Evolutionary conservation across 2,797 vertebrate species (phyloP), one percentile per base, ranked within the genome.

Genomic region (Dryobates pubescens): DNA sequence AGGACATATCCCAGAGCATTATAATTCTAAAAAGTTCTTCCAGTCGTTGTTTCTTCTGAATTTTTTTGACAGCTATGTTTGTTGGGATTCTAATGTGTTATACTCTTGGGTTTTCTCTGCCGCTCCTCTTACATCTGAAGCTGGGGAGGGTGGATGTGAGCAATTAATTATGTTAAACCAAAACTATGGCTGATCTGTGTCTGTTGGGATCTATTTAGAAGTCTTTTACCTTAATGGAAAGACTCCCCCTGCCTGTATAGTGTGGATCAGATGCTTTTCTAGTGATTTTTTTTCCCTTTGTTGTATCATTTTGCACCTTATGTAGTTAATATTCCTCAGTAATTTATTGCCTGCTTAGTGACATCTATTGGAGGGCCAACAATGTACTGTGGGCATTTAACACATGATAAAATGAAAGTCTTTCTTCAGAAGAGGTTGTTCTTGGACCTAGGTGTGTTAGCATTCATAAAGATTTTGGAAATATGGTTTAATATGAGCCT

Each of bases 381-480:
- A 82, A 64, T 11, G 6, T n/a, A 26, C 34, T 65, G 3, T 45
- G 91, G 65, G 29, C 36, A 54, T 26, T 73, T 70, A 62, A n/a
- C 9, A 17, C 29, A 13, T 6, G 38, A 47, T 38, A 77, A 90
- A 89, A 79, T 22, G 0, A 19, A 5, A 62, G 10, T 12, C 53
- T 81, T 70, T 38, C 86, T 57, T 54, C 56, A 34, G 51, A 69
- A 47, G 15, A 72, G 9, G 8, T 27, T 79, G 16, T 76, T 94
- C 17, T 86, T 86, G 7, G 1, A 17, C 61, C 51, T 41, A 64
- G 8, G 10, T 77, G 30, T 67, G 23, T 32, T 87, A 51, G 24
- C 92, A 86, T 79, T 80, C 29, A 57, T 59, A 61, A 68, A 45
- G 15, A 38, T 75, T 69, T 81, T 82, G 53, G 82, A 96, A 94